Base-by-base conservation (phyloP, 2,113 vertebrate genomes). In the Microcebus murinus region DNA sequence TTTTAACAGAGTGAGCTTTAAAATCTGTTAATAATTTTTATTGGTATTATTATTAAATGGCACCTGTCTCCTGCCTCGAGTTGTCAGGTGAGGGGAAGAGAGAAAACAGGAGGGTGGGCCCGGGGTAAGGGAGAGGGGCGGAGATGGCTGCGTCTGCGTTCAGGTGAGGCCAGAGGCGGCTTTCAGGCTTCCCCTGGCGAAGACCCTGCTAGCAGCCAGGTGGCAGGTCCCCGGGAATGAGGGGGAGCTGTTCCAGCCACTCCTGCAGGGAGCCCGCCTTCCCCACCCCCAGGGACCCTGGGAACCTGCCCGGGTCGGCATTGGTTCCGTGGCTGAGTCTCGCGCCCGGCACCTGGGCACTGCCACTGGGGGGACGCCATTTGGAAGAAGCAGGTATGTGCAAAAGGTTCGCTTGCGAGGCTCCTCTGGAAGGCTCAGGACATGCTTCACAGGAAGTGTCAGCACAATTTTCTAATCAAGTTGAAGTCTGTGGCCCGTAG, bases 381-480 rank as follows among this genome's bases (percentile, higher is more conserved):
- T 84, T 1, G 12, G 81, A 50, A 63, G 48, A 82, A 57, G 34
- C 0, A 12, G 45, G 27, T 50, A 36, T 8, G 0, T 50, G 65
- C 14, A 65, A 87, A 83, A 82, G 82, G 8, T 55, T 34, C 68
- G 39, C n/a, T 87, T 42, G 65, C 59, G 57, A 77, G 48, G 74
- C 25, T 4, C 3, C 4, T 8, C 34, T 83, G 96, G 81, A 93
- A 96, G 57, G 39, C 0, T 0, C 1, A 39, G 90, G 67, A 81
- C 73, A 52, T 15, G 23, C 94, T 91, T 13, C 23, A 6, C 65
- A 93, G 96, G 76, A 82, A 93, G 52, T 8, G 68, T 91, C 42
- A 27, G 50, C 86, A 87, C 83, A 96, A 7, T 89, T 94, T 94
- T 94, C 48, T 90, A 91, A 95, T 89, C 95, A 98, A 96, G 95